Evolutionary conservation across 2,797 vertebrate genomes (phyloP).

Genomic region (Chaetodon trifasciatus): DNA sequence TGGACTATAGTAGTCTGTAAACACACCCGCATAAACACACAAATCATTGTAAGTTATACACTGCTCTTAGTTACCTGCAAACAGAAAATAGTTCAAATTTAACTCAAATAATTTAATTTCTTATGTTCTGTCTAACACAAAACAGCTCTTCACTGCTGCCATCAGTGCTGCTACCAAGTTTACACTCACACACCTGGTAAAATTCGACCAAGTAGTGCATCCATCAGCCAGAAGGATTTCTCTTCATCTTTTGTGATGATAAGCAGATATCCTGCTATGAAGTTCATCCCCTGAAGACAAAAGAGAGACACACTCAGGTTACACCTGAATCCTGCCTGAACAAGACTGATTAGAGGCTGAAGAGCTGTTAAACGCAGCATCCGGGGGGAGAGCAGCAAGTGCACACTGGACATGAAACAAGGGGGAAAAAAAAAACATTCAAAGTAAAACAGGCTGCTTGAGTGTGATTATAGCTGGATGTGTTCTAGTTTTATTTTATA

Average conservation of each 20-base stretch:
- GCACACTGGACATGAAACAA: background rate
- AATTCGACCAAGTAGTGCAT: constrained; percentile 87
- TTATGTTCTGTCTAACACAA: background rate
- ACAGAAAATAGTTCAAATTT: background rate
- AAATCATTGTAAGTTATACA: background rate
- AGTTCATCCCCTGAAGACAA: constrained; percentile 95
- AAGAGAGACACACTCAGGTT: constrained; percentile 31
- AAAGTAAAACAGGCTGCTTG: background rate
- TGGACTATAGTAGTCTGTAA: constrained; percentile 93
- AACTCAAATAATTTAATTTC: too few relatives aligned
- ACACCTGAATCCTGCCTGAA: constrained; percentile 11
- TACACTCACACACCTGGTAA: constrained; percentile 74
- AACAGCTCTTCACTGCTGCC: background rate
- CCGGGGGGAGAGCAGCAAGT: background rate
- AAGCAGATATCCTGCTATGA: constrained; percentile 94
- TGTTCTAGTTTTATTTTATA: background rate
- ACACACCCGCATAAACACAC: constrained; percentile 6
- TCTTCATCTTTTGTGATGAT: constrained; percentile 96
- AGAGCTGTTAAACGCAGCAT: constrained; percentile 13
- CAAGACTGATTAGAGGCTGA: constrained; percentile 10
- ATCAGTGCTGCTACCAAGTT: background rate
- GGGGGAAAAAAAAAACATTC: background rate
- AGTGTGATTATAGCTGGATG: background rate
- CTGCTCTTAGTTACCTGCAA: background rate
- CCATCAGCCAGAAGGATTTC: constrained; percentile 96